Evolutionary conservation across 1,140 invertebrate genomes (phyloP).

Genomic region (Rhagoletis zephyria): DNA sequence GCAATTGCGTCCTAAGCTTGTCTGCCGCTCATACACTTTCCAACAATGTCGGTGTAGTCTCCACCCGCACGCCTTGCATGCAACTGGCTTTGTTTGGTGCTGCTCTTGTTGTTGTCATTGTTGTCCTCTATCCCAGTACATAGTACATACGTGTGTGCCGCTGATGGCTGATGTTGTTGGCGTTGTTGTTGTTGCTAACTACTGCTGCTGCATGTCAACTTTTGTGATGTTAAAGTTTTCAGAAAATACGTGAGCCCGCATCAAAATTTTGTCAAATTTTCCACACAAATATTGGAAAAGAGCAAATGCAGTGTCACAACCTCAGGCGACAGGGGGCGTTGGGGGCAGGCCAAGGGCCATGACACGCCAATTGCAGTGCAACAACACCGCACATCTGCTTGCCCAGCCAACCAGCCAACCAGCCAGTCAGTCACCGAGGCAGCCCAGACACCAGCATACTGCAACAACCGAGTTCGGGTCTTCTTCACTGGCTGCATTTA

Average conservation of each 20-base stretch:
- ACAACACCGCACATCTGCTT: background rate
- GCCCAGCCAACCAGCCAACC: background rate
- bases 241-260: constrained; percentile 52
- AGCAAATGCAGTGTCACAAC: constrained; percentile 19
- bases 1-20: background rate
- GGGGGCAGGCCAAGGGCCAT: background rate
- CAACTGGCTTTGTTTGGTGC: background rate
- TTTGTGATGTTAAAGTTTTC: constrained; percentile 43
- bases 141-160: background rate
- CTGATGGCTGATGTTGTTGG: background rate
- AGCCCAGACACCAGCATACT: background rate
- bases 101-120: background rate
- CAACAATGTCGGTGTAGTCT: background rate
- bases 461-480: background rate
- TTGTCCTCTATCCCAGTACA: background rate
- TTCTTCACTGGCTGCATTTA: background rate
- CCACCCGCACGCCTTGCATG: too few relatives aligned
- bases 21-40: background rate
- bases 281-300: constrained; percentile 40
- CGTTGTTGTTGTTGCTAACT: background rate
- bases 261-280: constrained; percentile 54
- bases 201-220: constrained; percentile 16
- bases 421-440: background rate
- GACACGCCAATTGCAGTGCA: constrained; percentile 32
- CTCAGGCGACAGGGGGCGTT: background rate